These are phyloP conservation scores for Microtus agrestis DNA, from an alignment of 2,797 vertebrate genomes.

Conservation along the genomic window DNA sequence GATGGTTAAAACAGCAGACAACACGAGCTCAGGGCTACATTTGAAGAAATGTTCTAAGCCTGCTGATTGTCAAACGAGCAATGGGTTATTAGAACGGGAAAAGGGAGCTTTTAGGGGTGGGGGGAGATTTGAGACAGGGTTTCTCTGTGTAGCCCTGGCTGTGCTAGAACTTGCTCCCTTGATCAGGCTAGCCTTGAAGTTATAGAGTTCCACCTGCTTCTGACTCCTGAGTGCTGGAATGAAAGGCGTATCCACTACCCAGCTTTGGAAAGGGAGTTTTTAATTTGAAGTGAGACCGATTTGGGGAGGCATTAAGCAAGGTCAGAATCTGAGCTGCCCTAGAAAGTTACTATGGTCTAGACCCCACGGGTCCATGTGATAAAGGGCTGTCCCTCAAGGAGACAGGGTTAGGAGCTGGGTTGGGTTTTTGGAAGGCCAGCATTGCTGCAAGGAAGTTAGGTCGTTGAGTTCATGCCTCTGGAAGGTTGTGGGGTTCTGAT, in stretches of 20 bases:
- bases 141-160: neutral
- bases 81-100: neutral
- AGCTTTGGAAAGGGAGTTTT: neutral
- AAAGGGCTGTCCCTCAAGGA: neutral
- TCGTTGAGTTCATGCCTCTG: neutral
- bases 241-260: neutral
- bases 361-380: no score
- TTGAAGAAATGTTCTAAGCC: neutral
- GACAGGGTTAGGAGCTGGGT: neutral
- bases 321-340: slow-evolving; percentile 1
- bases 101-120: neutral
- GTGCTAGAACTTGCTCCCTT: neutral
- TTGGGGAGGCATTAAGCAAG: neutral
- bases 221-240: neutral
- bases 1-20: neutral
- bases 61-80: neutral
- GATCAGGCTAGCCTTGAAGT: neutral
- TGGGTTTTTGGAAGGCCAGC: neutral
- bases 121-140: neutral
- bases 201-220: neutral
- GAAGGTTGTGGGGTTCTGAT: neutral
- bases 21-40: neutral
- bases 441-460: neutral
- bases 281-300: neutral
- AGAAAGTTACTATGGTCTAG: neutral